Base-by-base conservation (phyloP, 2,888 invertebrate species). In the Xanthorhoe designata region DNA sequence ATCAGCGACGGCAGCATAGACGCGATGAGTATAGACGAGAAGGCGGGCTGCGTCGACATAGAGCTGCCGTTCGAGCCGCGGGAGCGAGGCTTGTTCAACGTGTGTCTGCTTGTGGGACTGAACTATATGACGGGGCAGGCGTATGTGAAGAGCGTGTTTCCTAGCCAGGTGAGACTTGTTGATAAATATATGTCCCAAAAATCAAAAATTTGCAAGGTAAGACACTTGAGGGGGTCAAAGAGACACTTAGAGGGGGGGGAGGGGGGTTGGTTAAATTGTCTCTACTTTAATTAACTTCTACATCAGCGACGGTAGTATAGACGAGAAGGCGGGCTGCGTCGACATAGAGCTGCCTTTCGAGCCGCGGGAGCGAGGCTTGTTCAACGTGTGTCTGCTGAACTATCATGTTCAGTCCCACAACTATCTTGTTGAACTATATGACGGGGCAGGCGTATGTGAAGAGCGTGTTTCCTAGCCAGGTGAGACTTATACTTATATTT, bases 81-180 rank as follows among this genome's bases (percentile, higher is more conserved):
- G 5, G 90, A 91, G 13, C 83, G 81, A 15, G 89, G 94, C 6
- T 76, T 97, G 56, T 96, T 96, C 76, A 95, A 96, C 78, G 94
- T 96, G 45, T 95, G 96, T 71, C 78, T 97, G 10, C 86, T 97
- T 64, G 95, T 96, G 32, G 96, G 96, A 0, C 86, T 96, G 70
- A 95, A 96, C 75, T 92, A 95, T 76, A 94, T 95, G 87, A 94
- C 94, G 0, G 95, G 95, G 53, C 91, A 94, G 78, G 96, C 96
- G 2, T 96, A 96, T 81, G 95, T 96, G 63, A 96, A 96, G 81
- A 95, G 94, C 72, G 95, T 95, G 72, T 96, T 95, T 88, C 96
- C 96, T 5, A 86, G 88, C 70, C 93, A 95, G 89, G 96, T 96
- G 79, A 94, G 64, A 42, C 24, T 24, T 24, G n/a, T n/a, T n/a